A percentile compares a stretch with the other conserved stretches of the same genome.
phyloP scores from a whole-genome alignment of 2,888 invertebrate genomes.

The Himalopsyche japonica region DNA sequence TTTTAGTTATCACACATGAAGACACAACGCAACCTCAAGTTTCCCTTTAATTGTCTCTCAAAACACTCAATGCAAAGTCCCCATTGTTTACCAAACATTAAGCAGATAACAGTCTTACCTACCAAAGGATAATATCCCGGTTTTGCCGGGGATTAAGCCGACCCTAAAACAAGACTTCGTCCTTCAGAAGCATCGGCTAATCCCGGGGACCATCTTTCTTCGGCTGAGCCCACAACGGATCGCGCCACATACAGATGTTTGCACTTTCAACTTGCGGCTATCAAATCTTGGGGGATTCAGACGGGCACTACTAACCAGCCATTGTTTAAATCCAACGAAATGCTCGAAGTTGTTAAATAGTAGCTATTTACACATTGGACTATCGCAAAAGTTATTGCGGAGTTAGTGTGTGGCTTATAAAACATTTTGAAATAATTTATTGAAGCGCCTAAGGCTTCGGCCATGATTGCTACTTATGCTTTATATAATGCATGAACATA shows the following conservation, averaged over 20 bases:
- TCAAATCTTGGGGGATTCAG: constrained; percentile 32
- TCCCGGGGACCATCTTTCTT: constrained; percentile 38
- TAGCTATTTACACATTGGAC: not conserved
- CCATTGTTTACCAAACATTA: constrained; percentile 64
- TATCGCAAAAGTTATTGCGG: not conserved
- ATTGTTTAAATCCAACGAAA: not conserved
- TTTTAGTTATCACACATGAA: not conserved
- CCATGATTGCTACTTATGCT: not conserved
- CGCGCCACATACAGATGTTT: constrained; percentile 41
- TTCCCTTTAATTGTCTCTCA: constrained; percentile 35
- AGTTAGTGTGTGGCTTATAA: not conserved
- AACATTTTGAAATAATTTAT: constrained; percentile 1
- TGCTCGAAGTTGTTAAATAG: not conserved
- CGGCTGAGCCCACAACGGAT: constrained; percentile 29
- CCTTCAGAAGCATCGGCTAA: constrained; percentile 37
- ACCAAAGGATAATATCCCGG: constrained; percentile 40
- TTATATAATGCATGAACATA: not conserved
- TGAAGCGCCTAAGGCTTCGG: not conserved
- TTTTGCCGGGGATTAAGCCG: constrained; percentile 39
- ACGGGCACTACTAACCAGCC: not conserved
- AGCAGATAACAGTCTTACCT: constrained; percentile 56
- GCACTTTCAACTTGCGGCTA: constrained; percentile 38
- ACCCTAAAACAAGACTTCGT: constrained; percentile 39
- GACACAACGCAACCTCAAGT: not conserved
- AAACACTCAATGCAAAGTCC: constrained; percentile 46